Evolutionary conservation across 2,888 invertebrate genomes (phyloP), one percentile per base, ranked within the genome.

Genomic region (Agrochola circellaris): DNA sequence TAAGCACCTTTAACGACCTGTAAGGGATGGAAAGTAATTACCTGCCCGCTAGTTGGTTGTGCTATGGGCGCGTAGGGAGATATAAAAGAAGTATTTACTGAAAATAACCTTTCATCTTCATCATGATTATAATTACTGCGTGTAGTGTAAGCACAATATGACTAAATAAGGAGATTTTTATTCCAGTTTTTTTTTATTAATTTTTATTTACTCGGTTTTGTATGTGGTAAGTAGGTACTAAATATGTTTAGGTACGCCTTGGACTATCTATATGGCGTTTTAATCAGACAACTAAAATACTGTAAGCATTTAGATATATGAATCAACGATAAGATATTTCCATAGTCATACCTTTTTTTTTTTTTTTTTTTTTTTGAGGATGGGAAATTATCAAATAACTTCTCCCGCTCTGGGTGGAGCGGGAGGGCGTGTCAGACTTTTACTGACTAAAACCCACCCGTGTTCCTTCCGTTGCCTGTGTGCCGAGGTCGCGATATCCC

Each of bases 1-100:
- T 76, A 76, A 64, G 23, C 26, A 64, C 34, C 17, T 45, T 8
- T 64, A 75, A 26, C 56, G 23, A 9, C 30, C 30, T 66, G 48
- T 3, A n/a, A 51, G n/a, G 48, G 34, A 38, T 48, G 26, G 67
- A 77, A 45, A 34, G 30, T 30, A 74, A 75, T 45, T n/a, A 20
- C 20, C 30, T n/a, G n/a, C 6, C n/a, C 23, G 42, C 17, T 73
- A 51, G 38, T 30, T 51, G 23, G 15, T 51, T 13, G 15, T 48
- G 38, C 15, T 45, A 15, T 51, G 26, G 38, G 38, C 38, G 7
- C 20, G 11, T 60, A 26, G n/a, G 60, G 23, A 30, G 20, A 72
- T 20, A 34, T n/a, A 30, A 30, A 45, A 23, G 9, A 9, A 26
- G 51, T 38, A 38, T 72, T 71, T 17, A 73, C 13, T 56, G 17